These are phyloP conservation scores for Chionodraco myersi DNA, from an alignment of 2,113 vertebrate genomes.

Conservation along the genomic window DNA sequence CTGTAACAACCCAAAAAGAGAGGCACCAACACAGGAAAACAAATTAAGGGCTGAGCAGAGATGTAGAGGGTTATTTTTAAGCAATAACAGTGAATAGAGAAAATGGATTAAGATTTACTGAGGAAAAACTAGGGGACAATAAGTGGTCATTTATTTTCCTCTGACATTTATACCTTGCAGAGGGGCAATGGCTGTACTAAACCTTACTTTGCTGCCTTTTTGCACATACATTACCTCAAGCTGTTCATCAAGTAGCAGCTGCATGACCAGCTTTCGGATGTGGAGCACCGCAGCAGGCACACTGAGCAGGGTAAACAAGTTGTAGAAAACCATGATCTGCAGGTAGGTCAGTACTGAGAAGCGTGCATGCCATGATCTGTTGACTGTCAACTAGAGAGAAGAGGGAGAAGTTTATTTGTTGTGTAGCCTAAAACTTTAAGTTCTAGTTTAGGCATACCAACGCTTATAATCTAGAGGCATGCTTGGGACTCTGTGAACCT, in stretches of 20 bases:
- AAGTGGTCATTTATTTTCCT: slow-evolving; percentile 59
- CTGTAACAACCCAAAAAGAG: slow-evolving; percentile 34
- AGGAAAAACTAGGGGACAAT: slow-evolving; percentile 42
- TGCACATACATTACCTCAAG: slow-evolving; percentile 87
- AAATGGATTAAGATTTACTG: slow-evolving; percentile 49
- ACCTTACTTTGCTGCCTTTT: slow-evolving; percentile 9
- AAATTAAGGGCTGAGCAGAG: slow-evolving; percentile 24
- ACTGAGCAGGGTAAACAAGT: slow-evolving; percentile 95
- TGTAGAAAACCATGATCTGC: slow-evolving; percentile 98
- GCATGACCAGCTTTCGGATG: slow-evolving; percentile 89
- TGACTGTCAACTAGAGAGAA: slow-evolving; percentile 87
- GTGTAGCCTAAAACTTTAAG: not conserved
- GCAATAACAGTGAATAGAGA: slow-evolving; percentile 46
- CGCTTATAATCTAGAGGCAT: not conserved
- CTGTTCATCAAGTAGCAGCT: slow-evolving; percentile 94
- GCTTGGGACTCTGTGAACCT: not conserved
- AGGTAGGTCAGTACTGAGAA: slow-evolving; percentile 96
- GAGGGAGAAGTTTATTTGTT: not conserved
- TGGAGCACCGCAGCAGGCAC: slow-evolving; percentile 87
- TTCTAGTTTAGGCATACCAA: not conserved
- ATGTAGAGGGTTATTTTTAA: slow-evolving; percentile 57
- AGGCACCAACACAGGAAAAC: slow-evolving; percentile 28
- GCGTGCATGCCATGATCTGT: slow-evolving; percentile 95
- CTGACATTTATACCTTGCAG: slow-evolving; percentile 36
- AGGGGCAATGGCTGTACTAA: slow-evolving; percentile 31